Evolutionary conservation across 2,113 vertebrate species (phyloP), one percentile per base, ranked within the genome.

Genomic region (Natator depressus): DNA sequence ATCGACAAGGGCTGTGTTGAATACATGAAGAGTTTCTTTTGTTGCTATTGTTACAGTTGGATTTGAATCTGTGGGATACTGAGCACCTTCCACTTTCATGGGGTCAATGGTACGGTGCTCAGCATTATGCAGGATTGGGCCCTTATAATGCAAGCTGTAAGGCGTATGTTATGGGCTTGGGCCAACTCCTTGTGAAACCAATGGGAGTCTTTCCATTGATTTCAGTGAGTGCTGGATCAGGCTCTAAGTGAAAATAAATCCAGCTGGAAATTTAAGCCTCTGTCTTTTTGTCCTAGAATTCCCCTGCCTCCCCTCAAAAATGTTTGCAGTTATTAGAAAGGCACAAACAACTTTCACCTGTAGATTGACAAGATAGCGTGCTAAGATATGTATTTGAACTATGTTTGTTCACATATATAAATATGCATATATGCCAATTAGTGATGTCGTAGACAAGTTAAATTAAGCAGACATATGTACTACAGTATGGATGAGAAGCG

Each of bases 301-400:
- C 42, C 13, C 6, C 75, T 35, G 31, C 65, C 19, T 10, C 42
- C 11, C 42, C 24, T 11, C 1, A 13, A 47, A 78, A 47, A 46
- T 46, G 75, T 47, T 47, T 78, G 42, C n/a, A 38, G 65, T 72
- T 72, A 38, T 35, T 72, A 22, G n/a, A 38, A 72, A n/a, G 19
- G 9, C 42, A 47, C 75, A 46, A 78, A 46, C n/a, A 12, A 46
- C 75, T 78, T 47, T 47, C 42, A 46, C 24, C 22, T 78, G 22
- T 27, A 47, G 42, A 47, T 27, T 46, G 75, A 78, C 75, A 78
- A 78, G 6, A 78, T 14, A 47, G 24, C 13, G 25, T 78, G 25
- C 75, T 47, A 47, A 47, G 46, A 47, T 25, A 35, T 13, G 8
- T 0, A 3, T 12, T 25, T 5, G 0, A 0, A 0, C 8, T 50